Evolutionary conservation across 1,140 invertebrate genomes (phyloP), one percentile per base, ranked within the genome.

Genomic region (Drosophila funebris): DNA sequence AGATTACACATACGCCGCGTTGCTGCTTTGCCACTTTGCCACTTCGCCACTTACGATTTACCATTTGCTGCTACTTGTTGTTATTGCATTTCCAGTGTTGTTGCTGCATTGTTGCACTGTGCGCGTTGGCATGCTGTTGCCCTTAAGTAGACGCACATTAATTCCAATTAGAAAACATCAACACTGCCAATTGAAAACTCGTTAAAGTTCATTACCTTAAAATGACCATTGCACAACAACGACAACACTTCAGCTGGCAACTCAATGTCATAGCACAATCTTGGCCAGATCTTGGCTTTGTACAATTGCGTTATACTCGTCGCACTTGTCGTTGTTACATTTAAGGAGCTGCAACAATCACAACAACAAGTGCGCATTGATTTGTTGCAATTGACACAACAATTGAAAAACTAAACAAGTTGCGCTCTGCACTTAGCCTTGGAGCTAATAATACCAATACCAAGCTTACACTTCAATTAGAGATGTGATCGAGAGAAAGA

Each of bases 201-300:
- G 83, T 89, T 79, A 90, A 90, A 80, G 76, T 89, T 88, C 72
- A 87, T 87, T 87, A 88, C 84, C 76, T 90, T 88, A 90, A 73
- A 75, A 64, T 63, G 79, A 75, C 48, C 39, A 52, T 36, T 4
- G 7, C 50, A 31, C 60, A 62, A 31, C 39, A 43, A 14, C 61
- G 31, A 48, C 52, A 31, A 18, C 50, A 63, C 27, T 44, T 63
- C 8, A 44, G 27, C 61, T 57, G 46, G 60, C 48, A 44, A 64
- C 41, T 66, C 68, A 71, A 71, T 66, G 61, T 61, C 68, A 66
- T 31, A 37, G 16, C 50, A 43, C 67, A 66, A 64, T 64, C 68
- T 64, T 66, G 24, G 61, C 33, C 57, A 61, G 64, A 24, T 66
- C 52, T 50, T 56, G 62, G 14, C 53, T 57, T 56, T 31, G 11